Base-by-base conservation (phyloP, 1,140 invertebrate genomes). In the Bombus waltoni region DNA sequence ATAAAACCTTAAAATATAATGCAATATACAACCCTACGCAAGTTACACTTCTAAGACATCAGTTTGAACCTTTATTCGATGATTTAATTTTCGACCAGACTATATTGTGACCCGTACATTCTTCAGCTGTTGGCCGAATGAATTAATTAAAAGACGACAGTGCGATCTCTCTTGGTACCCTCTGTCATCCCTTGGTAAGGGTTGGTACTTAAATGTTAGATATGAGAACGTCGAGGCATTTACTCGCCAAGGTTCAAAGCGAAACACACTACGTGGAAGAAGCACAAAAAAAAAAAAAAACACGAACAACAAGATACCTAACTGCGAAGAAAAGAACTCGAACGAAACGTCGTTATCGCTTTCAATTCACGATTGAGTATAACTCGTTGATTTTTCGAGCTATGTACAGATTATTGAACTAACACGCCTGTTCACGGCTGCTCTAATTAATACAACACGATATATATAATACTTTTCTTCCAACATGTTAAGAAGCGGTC, bases 371-470 rank as follows among this genome's bases (percentile, higher is more conserved):
- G 0, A 18, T 47, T 47, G 15, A 47, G 18, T 47, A 47, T 47
- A 47, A 18, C 15, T 18, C 15, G 18, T 18, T 22, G 3, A 35
- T 22, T 9, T 4, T 8, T 22, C 15, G 2, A 18, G 1, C 9
- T 28, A 47, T 1, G 22, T 9, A 25, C 8, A 28, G 57, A 8
- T 68, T 65, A 66, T 68, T 68, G 47, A 44, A 79, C 62, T 11
- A 68, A 79, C 44, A 79, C 15, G 3, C 40, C 22, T 32, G 62
- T 38, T 79, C 38, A 47, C 25, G 40, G 22, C 42, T 38, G 32
- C 13, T 66, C 38, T 47, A 79, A 79, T 44, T 42, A 44, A 79
- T 62, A 78, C n/a, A 10, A n/a, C 44, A n/a, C 25, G 53, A 79
- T 79, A 68, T 68, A 79, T 79, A 68, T 68, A 79, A 68, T 18